Evolutionary conservation across 53 echinoderm and acorn worm genomes (phyloP).

Genomic region (Holothuria scabra): DNA sequence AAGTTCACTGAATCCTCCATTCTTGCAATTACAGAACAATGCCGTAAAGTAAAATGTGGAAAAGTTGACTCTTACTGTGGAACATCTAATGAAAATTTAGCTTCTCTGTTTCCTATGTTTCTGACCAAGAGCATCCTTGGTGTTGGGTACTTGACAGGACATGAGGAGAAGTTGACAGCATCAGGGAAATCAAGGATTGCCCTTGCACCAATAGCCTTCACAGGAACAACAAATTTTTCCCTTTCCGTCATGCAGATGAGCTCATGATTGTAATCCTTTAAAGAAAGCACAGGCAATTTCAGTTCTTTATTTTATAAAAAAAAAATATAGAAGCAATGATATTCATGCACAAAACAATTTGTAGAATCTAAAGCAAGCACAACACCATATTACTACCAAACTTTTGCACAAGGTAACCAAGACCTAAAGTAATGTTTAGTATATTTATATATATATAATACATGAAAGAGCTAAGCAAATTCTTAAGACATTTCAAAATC

Average conservation of each 20-base stretch:
- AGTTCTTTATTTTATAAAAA: no score
- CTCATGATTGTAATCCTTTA: conserved; percentile 93
- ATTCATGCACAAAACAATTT: no score
- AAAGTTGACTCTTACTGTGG: conserved; percentile 78
- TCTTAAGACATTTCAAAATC: no score
- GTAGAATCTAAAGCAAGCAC: no score
- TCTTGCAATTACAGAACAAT: not conserved
- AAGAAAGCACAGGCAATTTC: no score
- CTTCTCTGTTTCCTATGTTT: conserved; percentile 94
- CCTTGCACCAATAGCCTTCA: conserved; percentile 86
- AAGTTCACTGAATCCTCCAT: no score
- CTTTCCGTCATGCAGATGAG: conserved; percentile 98
- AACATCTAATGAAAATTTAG: conserved; percentile 81
- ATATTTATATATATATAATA: no score
- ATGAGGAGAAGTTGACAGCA: conserved; percentile 93
- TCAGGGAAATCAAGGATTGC: conserved; percentile 98
- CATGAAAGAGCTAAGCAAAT: no score
- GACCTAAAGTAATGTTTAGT: no score
- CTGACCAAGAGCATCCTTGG: conserved; percentile 90
- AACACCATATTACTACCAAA: no score
- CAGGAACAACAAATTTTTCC: conserved; percentile 97
- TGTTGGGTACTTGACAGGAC: conserved; percentile 88
- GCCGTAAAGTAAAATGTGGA: not conserved
- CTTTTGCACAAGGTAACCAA: no score
- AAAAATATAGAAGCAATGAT: no score